Conservation (phyloP, 2,888 invertebrate species). For the Anticlea derivata region DNA sequence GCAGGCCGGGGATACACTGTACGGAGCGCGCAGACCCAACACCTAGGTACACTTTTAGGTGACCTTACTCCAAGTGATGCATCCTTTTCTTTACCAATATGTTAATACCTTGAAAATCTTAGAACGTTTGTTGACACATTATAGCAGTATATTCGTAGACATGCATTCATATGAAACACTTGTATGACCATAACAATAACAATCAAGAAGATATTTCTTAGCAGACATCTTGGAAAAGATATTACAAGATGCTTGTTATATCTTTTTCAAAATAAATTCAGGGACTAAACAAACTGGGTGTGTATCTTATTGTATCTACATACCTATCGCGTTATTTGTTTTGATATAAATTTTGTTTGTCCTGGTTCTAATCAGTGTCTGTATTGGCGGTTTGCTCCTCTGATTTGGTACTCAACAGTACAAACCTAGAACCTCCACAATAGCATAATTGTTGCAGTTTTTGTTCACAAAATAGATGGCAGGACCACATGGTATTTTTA, state of each 20-base stretch:
- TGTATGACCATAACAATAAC: constrained; percentile 13
- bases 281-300: constrained; percentile 22
- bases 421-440: too few relatives aligned
- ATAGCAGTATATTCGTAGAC: constrained; percentile 50
- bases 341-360: too few relatives aligned
- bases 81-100: constrained; percentile 85
- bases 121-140: constrained; percentile 69
- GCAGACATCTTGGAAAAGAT: constrained; percentile 24
- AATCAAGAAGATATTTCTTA: constrained; percentile 15
- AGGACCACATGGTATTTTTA: too few relatives aligned
- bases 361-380: too few relatives aligned
- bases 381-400: too few relatives aligned
- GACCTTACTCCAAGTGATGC: constrained; percentile 75
- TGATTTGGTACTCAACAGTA: too few relatives aligned
- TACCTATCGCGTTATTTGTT: too few relatives aligned
- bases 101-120: constrained; percentile 79
- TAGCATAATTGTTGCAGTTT: too few relatives aligned
- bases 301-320: too few relatives aligned
- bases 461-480: too few relatives aligned
- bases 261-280: constrained; percentile 19
- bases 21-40: constrained; percentile 83
- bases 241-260: constrained; percentile 7
- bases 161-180: constrained; percentile 53
- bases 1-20: constrained; percentile 83
- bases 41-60: constrained; percentile 78